Percentiles rank a stretch among this genome's conserved stretches.
phyloP scores from a whole-genome alignment of 2,888 invertebrate species.

The Thecocarcelia acutangulata region DNA sequence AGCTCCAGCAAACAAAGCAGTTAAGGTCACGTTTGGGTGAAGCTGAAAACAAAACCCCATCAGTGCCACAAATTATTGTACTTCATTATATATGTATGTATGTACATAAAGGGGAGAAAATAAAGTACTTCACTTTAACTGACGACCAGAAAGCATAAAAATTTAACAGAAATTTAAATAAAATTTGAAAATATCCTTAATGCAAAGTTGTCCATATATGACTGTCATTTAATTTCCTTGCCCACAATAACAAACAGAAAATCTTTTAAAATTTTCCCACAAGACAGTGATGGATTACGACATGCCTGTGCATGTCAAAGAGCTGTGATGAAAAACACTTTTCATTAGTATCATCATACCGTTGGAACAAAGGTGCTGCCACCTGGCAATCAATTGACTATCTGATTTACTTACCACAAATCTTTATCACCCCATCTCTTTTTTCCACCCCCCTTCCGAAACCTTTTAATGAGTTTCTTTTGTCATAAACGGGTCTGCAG shows the following conservation, averaged over 20 bases:
- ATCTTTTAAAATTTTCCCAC: slow-evolving; percentile 12
- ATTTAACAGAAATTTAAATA: slow-evolving; percentile 14
- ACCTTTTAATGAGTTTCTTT: slow-evolving; percentile 26
- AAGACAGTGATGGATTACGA: slow-evolving; percentile 57
- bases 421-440: not conserved
- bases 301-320: slow-evolving; percentile 2
- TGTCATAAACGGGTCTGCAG: slow-evolving; percentile 7
- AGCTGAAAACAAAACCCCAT: slow-evolving; percentile 30
- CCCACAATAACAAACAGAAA: slow-evolving; percentile 15
- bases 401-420: slow-evolving; percentile 18
- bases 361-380: not conserved
- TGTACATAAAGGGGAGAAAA: not conserved
- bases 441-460: not conserved
- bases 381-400: not conserved
- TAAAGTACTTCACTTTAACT: not conserved
- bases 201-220: slow-evolving; percentile 21
- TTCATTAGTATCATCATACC: slow-evolving; percentile 44
- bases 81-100: slow-evolving; percentile 24
- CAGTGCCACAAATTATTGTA: slow-evolving; percentile 47
- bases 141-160: not conserved
- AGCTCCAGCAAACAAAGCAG: not conserved
- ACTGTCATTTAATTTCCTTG: slow-evolving; percentile 52
- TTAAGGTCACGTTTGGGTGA: slow-evolving; percentile 61
- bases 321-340: slow-evolving; percentile 40
- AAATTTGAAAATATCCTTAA: slow-evolving; percentile 9